Evolutionary conservation across 2,797 vertebrate species (phyloP).

Genomic region (Aeoliscus strigatus): DNA sequence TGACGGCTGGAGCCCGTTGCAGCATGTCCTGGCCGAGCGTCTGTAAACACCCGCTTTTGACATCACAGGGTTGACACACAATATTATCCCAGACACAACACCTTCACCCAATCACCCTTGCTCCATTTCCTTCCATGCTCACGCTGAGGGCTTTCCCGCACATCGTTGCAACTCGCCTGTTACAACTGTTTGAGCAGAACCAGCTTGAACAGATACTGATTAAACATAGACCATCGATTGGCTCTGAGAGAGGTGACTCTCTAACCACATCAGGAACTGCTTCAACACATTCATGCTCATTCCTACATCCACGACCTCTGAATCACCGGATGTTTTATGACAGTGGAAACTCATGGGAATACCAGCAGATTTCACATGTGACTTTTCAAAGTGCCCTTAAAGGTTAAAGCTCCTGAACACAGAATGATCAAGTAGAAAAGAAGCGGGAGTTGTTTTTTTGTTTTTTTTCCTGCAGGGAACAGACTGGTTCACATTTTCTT

Average conservation of each 20-base stretch:
- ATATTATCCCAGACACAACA: constrained; percentile 8
- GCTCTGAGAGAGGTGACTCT: too few species aligned
- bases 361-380: too few species aligned
- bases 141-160: not conserved
- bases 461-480: constrained; percentile 22
- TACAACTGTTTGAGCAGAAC: too few species aligned
- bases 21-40: constrained; percentile 15
- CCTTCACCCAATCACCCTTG: constrained; percentile 1
- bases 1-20: constrained; percentile 12
- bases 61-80: constrained; percentile 7
- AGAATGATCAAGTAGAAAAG: constrained; percentile 10
- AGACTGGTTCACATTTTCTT: constrained; percentile 21
- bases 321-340: too few species aligned
- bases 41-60: constrained; percentile 20
- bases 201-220: too few species aligned
- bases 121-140: constrained; percentile 6
- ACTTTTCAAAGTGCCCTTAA: constrained; percentile 4
- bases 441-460: too few species aligned
- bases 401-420: constrained; percentile 18
- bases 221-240: too few species aligned
- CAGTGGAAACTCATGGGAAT: too few species aligned
- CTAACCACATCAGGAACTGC: too few species aligned
- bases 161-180: constrained; percentile 14
- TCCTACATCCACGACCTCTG: too few species aligned
- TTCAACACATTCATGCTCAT: too few species aligned